phyloP scores from a whole-genome alignment of 2,113 vertebrate genomes.

The Chloroceryle aenea region DNA sequence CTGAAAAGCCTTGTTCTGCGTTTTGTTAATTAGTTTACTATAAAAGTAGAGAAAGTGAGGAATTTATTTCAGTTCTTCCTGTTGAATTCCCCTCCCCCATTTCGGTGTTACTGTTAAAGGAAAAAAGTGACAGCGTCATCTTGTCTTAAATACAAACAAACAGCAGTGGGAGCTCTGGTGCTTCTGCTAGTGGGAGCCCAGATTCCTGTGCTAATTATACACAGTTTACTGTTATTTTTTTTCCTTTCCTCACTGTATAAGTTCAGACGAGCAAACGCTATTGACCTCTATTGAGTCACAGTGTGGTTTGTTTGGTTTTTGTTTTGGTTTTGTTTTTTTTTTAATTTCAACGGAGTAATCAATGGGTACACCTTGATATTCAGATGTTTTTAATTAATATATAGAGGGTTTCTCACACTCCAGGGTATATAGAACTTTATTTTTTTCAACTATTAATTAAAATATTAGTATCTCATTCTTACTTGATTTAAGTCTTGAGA shows the following conservation, averaged over 20 bases:
- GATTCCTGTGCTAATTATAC: conserved; percentile 17
- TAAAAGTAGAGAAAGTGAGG: neutral
- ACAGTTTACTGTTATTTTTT: neutral
- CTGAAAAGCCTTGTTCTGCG: neutral
- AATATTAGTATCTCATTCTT: neutral
- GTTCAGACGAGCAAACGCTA: neutral
- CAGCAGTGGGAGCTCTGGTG: conserved; percentile 60
- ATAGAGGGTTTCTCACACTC: neutral
- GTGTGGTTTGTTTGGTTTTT: neutral
- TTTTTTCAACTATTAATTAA: neutral
- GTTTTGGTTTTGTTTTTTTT: neutral
- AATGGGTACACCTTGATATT: neutral
- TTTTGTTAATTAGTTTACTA: neutral
- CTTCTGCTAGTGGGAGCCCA: conserved; percentile 4
- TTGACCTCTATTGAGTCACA: neutral
- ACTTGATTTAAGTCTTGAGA: neutral
- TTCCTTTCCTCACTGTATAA: neutral
- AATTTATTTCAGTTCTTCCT: conserved; percentile 32
- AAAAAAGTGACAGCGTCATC: conserved; percentile 65
- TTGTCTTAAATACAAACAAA: conserved; percentile 52
- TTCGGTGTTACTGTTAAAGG: conserved; percentile 14
- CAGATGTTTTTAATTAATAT: neutral
- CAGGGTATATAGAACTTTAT: neutral
- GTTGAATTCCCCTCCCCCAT: conserved; percentile 39
- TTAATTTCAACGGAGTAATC: neutral